A percentile compares a stretch with the other conserved stretches of the same genome.
phyloP scores from a whole-genome alignment of 2,797 vertebrate species.

The Pipistrellus pygmaeus region DNA sequence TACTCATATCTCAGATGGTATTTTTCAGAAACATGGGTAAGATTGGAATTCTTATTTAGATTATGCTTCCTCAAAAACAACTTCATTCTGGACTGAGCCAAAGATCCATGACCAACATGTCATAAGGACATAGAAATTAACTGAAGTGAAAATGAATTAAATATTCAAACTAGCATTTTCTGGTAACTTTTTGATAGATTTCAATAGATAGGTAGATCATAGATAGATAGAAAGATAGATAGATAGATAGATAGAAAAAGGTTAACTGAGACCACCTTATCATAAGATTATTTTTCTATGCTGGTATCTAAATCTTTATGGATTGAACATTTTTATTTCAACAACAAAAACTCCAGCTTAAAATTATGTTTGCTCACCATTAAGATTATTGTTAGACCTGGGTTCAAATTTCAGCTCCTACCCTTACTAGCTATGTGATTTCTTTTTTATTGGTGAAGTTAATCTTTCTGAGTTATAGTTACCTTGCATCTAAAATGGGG shows the following conservation, averaged over 20 bases:
- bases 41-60: background rate
- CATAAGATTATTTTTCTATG: background rate
- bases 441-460: background rate
- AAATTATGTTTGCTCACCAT: background rate
- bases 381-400: background rate
- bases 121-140: background rate
- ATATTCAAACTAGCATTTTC: background rate
- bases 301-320: background rate
- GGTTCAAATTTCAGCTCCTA: background rate
- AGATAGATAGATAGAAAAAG: background rate
- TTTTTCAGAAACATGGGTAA: constrained; percentile 50
- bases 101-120: background rate
- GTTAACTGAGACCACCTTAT: background rate
- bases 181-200: constrained; percentile 22
- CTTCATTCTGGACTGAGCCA: background rate
- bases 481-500: background rate
- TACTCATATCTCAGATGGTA: background rate
- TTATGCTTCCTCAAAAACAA: constrained; percentile 38
- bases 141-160: background rate
- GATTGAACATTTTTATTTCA: background rate
- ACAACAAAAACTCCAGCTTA: constrained; percentile 15
- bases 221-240: background rate
- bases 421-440: background rate
- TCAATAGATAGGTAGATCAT: background rate
- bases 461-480: background rate